These are phyloP conservation scores for Tridacna gigas DNA, from an alignment of 2,888 invertebrate species.

Conservation along the genomic window DNA sequence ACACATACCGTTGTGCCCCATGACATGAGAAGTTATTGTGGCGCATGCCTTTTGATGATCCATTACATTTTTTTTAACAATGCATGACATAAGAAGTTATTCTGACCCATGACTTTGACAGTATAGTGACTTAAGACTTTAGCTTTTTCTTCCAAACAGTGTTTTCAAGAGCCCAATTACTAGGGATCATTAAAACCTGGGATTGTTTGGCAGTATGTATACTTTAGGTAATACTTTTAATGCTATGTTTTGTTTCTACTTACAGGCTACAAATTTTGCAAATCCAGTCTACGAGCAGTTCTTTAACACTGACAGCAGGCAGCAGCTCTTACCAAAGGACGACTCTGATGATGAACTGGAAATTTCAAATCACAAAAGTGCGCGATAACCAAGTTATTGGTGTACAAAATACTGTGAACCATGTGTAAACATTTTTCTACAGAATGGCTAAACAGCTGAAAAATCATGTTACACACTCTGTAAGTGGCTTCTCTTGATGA, in stretches of 20 bases:
- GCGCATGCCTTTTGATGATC: too few species aligned
- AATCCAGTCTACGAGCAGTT: slow-evolving; percentile 97
- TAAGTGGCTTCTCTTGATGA: not conserved
- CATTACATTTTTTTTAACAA: too few species aligned
- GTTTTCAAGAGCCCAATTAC: too few species aligned
- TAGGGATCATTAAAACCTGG: too few species aligned
- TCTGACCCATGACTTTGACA: too few species aligned
- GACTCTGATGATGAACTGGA: slow-evolving; percentile 49
- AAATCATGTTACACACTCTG: not conserved
- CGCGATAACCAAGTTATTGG: not conserved
- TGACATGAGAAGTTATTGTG: too few species aligned
- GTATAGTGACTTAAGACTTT: too few species aligned
- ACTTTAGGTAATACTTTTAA: not conserved
- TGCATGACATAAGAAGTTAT: too few species aligned
- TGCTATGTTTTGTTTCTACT: slow-evolving; percentile 34
- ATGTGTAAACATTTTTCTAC: not conserved
- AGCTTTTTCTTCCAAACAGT: too few species aligned
- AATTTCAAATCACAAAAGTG: not conserved
- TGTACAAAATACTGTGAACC: not conserved
- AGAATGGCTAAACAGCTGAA: not conserved
- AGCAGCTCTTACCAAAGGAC: slow-evolving; percentile 45
- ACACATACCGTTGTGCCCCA: too few species aligned
- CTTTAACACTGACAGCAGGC: slow-evolving; percentile 51
- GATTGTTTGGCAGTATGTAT: too few species aligned
- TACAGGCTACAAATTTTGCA: slow-evolving; percentile 92